phyloP scores from a whole-genome alignment of 1,140 invertebrate genomes.

The Thrips palmi region DNA sequence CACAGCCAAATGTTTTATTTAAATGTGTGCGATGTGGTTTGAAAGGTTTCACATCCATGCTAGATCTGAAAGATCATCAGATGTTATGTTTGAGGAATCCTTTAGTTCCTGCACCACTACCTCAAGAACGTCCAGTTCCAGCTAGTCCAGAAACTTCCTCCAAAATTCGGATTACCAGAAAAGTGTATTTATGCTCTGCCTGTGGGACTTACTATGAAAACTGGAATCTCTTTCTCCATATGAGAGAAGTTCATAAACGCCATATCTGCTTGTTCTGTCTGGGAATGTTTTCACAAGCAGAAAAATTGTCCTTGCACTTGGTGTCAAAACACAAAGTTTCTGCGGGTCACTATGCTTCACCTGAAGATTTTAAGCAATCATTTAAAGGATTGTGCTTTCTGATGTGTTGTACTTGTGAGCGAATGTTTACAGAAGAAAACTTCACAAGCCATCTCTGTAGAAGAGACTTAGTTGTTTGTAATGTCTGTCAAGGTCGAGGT shows the following conservation, averaged over 20 bases:
- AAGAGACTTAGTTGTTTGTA: too few species aligned
- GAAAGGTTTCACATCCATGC: slow-evolving; percentile 35
- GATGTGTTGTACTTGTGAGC: slow-evolving; percentile 58
- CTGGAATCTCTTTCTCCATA: slow-evolving; percentile 65
- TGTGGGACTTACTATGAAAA: slow-evolving; percentile 65
- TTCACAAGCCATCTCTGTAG: too few species aligned
- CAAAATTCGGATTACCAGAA: slow-evolving; percentile 43
- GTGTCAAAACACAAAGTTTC: slow-evolving; percentile 51
- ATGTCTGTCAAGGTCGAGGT: too few species aligned
- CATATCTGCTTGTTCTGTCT: slow-evolving; percentile 62
- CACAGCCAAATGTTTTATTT: slow-evolving; percentile 44
- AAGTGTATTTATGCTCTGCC: slow-evolving; percentile 55
- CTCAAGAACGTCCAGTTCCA: slow-evolving; percentile 18
- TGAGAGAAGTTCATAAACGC: slow-evolving; percentile 54
- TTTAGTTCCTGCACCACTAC: slow-evolving; percentile 22
- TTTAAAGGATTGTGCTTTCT: slow-evolving; percentile 48
- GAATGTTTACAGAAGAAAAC: slow-evolving; percentile 48
- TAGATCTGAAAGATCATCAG: slow-evolving; percentile 38
- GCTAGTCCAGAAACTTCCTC: slow-evolving; percentile 19
- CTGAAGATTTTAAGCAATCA: slow-evolving; percentile 39
- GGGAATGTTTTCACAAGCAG: slow-evolving; percentile 56
- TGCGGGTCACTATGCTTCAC: slow-evolving; percentile 37
- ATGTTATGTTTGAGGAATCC: slow-evolving; percentile 30
- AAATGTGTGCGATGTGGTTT: slow-evolving; percentile 42
- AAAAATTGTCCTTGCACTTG: slow-evolving; percentile 53